Conservation (phyloP, 2,113 vertebrate species). For the Mionectes macconnelli region DNA sequence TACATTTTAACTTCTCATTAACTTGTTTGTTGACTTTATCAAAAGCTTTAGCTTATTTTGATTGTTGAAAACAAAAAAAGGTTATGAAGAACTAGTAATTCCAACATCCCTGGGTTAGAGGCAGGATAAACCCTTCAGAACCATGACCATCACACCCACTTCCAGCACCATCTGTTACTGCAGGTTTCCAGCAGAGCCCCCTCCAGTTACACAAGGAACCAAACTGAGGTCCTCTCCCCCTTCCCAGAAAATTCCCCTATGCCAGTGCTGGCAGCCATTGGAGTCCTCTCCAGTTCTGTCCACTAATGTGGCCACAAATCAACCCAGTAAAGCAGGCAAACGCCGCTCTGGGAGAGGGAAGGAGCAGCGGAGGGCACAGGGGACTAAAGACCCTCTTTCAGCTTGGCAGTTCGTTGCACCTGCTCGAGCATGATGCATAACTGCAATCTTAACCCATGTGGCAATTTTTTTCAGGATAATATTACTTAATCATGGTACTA, state of each 20-base stretch:
- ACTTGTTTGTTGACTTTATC: not conserved
- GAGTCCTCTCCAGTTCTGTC: not conserved
- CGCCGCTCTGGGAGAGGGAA: not conserved
- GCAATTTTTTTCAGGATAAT: not conserved
- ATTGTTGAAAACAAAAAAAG: not conserved
- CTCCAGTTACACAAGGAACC: not conserved
- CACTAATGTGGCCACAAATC: not conserved
- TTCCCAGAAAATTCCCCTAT: not conserved
- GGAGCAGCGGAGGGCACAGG: not conserved
- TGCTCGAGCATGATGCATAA: not conserved
- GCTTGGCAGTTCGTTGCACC: not conserved
- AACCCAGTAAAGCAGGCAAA: not conserved
- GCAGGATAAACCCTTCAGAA: not conserved
- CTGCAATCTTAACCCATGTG: not conserved
- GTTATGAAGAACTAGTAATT: not conserved
- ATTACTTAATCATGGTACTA: not conserved
- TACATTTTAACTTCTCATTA: not conserved
- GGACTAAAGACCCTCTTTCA: not conserved
- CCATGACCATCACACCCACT: not conserved
- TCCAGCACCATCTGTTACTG: not conserved
- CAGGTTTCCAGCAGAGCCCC: not conserved
- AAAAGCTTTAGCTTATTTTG: not conserved
- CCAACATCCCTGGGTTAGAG: not conserved
- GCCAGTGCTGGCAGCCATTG: not conserved
- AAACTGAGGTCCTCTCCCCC: not conserved